These are phyloP conservation scores for Liodrosophila aerea DNA, from an alignment of 2,888 invertebrate genomes.

Conservation along the genomic window DNA sequence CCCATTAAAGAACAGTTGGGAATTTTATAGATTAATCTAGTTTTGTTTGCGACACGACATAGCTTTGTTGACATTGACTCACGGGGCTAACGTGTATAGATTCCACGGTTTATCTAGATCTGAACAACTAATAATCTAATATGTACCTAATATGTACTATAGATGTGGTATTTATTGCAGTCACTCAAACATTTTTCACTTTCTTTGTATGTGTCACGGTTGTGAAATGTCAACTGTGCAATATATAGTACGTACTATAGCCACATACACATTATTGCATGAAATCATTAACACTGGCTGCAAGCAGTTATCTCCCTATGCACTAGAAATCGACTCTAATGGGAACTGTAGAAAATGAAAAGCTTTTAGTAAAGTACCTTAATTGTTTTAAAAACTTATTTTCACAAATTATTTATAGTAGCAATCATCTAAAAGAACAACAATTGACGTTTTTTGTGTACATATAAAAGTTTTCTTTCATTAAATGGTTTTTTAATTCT, in stretches of 20 bases:
- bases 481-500: not conserved
- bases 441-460: too few relatives aligned
- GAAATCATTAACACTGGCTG: slow-evolving; percentile 12
- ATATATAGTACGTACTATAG: too few relatives aligned
- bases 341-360: too few relatives aligned
- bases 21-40: slow-evolving; percentile 1
- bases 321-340: too few relatives aligned
- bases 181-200: slow-evolving; percentile 26
- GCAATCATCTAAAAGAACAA: too few relatives aligned
- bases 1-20: slow-evolving; percentile 10
- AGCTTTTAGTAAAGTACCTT: not conserved
- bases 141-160: not conserved
- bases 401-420: too few relatives aligned
- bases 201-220: slow-evolving; percentile 27
- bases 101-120: slow-evolving; percentile 24
- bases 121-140: slow-evolving; percentile 5
- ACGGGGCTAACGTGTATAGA: not conserved
- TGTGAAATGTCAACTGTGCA: slow-evolving; percentile 16
- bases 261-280: not conserved
- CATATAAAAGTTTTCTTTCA: too few relatives aligned
- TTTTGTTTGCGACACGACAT: slow-evolving; percentile 19
- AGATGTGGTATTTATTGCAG: slow-evolving; percentile 2
- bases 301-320: not conserved
- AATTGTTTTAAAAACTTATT: too few relatives aligned
- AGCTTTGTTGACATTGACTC: slow-evolving; percentile 2